phyloP scores from a whole-genome alignment of 1,140 invertebrate species.

The Homarus americanus region DNA sequence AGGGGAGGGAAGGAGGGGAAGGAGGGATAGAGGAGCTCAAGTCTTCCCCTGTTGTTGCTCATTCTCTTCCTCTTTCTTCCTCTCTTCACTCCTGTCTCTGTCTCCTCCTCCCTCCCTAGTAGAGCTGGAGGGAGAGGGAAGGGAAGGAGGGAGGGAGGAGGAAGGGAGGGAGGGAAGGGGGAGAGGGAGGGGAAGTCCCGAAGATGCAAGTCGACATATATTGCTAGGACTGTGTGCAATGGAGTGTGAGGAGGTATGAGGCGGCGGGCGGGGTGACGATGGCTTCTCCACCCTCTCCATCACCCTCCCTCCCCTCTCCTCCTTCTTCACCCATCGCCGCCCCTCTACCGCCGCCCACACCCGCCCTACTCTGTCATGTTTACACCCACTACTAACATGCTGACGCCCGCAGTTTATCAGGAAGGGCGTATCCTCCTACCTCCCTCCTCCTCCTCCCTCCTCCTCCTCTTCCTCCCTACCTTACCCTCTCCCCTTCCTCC shows the following conservation, averaged over 20 bases:
- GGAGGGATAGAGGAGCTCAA: too few relatives aligned
- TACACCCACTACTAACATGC: too few relatives aligned
- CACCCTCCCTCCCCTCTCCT: neutral
- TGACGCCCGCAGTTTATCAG: too few relatives aligned
- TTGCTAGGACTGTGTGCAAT: conserved; percentile 35
- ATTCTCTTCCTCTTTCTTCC: neutral
- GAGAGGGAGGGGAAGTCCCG: too few relatives aligned
- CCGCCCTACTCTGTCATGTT: neutral
- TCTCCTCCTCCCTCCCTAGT: neutral
- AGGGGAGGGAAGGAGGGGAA: neutral
- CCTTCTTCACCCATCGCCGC: too few relatives aligned
- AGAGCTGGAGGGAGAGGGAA: too few relatives aligned
- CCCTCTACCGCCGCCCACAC: neutral
- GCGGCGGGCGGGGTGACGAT: neutral
- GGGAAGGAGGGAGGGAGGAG: too few relatives aligned
- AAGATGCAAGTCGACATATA: conserved; percentile 18
- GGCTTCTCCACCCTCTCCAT: neutral
- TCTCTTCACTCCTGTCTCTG: neutral
- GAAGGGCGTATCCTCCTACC: too few relatives aligned
- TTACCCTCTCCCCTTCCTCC: neutral
- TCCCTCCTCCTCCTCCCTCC: neutral
- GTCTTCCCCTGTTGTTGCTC: neutral
- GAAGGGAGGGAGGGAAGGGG: too few relatives aligned
- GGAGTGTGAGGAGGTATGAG: conserved; percentile 45
- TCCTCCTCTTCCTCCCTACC: neutral